A percentile compares a stretch with the other conserved stretches of the same genome.
Conservation (phyloP, 1,140 invertebrate genomes). For the Octopus sinensis region DNA sequence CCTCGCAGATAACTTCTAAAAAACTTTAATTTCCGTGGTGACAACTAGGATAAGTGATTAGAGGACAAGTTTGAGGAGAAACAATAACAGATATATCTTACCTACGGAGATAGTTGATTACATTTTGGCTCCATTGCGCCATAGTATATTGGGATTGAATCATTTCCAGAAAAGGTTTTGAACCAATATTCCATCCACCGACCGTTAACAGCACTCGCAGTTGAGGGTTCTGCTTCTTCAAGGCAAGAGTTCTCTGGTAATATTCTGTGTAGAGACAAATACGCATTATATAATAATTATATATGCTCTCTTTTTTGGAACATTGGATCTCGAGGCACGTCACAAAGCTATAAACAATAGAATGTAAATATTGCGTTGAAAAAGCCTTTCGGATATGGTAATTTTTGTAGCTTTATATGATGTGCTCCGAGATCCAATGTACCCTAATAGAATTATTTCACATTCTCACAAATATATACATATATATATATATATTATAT, state of each 20-base stretch:
- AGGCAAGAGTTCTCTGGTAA: background rate
- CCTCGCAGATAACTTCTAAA: too few relatives aligned
- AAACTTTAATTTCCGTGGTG: too few relatives aligned
- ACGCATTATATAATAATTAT: conserved; percentile 2
- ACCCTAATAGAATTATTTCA: background rate
- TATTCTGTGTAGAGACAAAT: background rate
- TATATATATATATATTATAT: background rate
- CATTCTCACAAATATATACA: background rate
- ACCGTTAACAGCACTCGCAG: conserved; percentile 85
- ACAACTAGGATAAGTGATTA: too few relatives aligned
- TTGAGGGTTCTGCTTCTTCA: conserved; percentile 21
- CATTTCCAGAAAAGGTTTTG: conserved; percentile 62
- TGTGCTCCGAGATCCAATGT: too few relatives aligned
- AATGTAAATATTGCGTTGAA: too few relatives aligned
- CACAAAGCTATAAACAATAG: too few relatives aligned
- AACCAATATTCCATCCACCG: conserved; percentile 95
- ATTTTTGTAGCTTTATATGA: too few relatives aligned
- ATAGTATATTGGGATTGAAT: conserved; percentile 31
- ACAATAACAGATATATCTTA: conserved; percentile 61
- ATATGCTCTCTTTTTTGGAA: background rate
- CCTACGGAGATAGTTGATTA: conserved; percentile 81
- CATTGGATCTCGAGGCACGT: background rate
- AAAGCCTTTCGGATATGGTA: too few relatives aligned
- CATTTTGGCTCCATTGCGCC: conserved; percentile 44
- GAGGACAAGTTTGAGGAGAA: background rate